Base-by-base conservation (phyloP, 2,797 vertebrate genomes). In the Alfaro cultratus region DNA sequence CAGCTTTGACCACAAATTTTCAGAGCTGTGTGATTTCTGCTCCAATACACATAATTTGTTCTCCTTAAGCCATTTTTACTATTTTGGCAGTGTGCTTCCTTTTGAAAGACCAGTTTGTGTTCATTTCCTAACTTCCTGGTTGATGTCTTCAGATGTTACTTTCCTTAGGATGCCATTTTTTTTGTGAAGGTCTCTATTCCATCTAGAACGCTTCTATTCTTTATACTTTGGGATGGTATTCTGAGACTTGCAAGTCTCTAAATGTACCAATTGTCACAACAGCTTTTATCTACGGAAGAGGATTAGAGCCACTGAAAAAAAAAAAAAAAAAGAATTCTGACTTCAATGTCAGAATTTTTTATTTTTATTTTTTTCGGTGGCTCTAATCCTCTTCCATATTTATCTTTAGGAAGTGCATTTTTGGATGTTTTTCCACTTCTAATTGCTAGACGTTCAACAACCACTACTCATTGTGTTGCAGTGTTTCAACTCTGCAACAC, bases 401-500 rank as follows among this genome's bases (percentile, higher is more conserved):
- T n/a, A 64, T 34, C 13, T 64, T 64, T 36, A 18, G 2, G 31
- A 36, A 36, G 31, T 26, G 21, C 0, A 2, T 23, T 75, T 75
- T n/a, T 41, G 31, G 16, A 10, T 1, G 41, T 21, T 68, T 36
- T 78, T 60, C n/a, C 12, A 11, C 34, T 36, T 74, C 18, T 39
- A 67, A 34, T 45, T 51, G 39, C 12, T 13, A 31, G 8, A 36
- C 3, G 1, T 75, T 75, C 16, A 53, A 45, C 31, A 31, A 13
- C 16, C 53, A 67, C 26, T 47, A 34, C 39, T 68, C 62, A 34
- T 76, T 18, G 21, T 41, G 47, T 57, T 39, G 47, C 23, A 34
- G 73, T 36, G 51, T 71, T 71, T 71, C 6, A 75, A 41, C 21
- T 41, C 47, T n/a, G 2, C 64, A 55, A 74, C 43, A 73, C 73